Evolutionary conservation across 1,140 invertebrate genomes (phyloP).

Genomic region (Caenorhabditis inopinata): DNA sequence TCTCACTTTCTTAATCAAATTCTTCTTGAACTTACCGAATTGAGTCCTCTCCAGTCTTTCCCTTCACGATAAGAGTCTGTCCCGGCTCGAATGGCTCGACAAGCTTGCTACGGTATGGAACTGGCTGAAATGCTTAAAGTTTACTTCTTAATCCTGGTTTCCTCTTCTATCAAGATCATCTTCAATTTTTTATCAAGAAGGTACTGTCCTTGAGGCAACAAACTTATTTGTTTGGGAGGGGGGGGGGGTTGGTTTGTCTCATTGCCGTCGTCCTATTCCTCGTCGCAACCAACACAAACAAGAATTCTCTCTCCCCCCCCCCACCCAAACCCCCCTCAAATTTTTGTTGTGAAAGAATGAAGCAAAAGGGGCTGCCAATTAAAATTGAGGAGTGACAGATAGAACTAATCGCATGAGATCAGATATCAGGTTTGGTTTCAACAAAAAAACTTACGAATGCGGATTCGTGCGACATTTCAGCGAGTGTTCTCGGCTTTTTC

Average conservation of each 20-base stretch:
- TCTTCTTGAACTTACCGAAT: conserved; percentile 48
- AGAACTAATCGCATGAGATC: not conserved
- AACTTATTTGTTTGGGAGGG: too few relatives aligned
- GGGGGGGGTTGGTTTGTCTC: too few relatives aligned
- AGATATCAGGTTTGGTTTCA: not conserved
- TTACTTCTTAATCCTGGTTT: not conserved
- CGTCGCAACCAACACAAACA: not conserved
- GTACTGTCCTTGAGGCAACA: not conserved
- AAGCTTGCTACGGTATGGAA: conserved; percentile 63
- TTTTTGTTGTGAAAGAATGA: not conserved
- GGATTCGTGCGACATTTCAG: conserved; percentile 23
- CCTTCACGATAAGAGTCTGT: conserved; percentile 65
- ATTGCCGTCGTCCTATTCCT: too few relatives aligned
- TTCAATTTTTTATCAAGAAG: not conserved
- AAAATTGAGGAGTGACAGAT: conserved; percentile 6
- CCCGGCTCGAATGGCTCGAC: conserved; percentile 63
- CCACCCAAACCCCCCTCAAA: not conserved
- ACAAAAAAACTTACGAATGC: not conserved
- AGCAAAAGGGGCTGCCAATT: not conserved
- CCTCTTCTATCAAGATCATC: not conserved
- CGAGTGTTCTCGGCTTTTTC: conserved; percentile 24
- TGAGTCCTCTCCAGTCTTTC: conserved; percentile 62
- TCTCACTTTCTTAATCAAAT: not conserved
- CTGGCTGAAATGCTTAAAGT: conserved; percentile 45
- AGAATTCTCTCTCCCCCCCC: not conserved